Conservation (phyloP, 2,113 vertebrate species). For the Pangasianodon gigas region DNA sequence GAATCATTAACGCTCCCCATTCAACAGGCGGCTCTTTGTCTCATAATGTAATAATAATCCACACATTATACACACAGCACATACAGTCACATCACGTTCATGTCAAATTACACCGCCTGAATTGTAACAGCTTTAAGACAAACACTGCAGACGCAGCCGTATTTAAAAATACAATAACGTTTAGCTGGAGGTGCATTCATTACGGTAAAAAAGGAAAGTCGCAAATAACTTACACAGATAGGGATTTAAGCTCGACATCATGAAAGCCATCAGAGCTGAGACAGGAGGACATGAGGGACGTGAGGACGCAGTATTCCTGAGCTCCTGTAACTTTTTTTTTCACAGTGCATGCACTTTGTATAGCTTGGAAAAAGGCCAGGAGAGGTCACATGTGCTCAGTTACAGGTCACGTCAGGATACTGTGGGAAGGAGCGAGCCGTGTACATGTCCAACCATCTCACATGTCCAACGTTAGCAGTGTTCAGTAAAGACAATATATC, state of each 20-base stretch:
- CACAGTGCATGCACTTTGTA: neutral
- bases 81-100: neutral
- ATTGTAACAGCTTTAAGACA: too few species aligned
- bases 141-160: neutral
- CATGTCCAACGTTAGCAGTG: neutral
- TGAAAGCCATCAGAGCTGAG: neutral
- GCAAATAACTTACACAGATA: too few species aligned
- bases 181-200: neutral
- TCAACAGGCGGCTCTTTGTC: neutral
- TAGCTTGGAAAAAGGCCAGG: conserved; percentile 59
- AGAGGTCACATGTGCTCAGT: conserved; percentile 63
- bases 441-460: neutral
- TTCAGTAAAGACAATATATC: neutral
- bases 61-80: neutral
- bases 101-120: neutral
- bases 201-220: too few species aligned
- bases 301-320: neutral
- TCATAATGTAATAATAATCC: neutral
- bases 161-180: neutral
- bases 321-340: neutral
- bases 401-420: conserved; percentile 37
- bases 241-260: too few species aligned
- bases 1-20: neutral
- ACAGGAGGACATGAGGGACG: neutral
- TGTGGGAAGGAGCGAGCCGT: neutral